These are phyloP conservation scores for Formica selysi DNA, from an alignment of 1,140 invertebrate species.

Conservation along the genomic window DNA sequence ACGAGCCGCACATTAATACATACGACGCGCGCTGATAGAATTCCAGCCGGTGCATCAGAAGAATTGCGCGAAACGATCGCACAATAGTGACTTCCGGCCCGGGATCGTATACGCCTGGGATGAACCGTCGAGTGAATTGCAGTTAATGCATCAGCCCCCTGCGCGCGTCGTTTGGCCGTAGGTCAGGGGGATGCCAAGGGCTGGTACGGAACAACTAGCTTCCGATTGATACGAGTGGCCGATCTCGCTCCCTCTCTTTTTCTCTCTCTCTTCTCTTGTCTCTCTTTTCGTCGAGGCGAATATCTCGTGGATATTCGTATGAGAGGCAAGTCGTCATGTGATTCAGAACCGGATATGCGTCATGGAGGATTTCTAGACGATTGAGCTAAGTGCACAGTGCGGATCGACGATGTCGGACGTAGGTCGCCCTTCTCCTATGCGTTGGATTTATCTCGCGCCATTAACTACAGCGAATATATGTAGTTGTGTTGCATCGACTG, in stretches of 20 bases:
- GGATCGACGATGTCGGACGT: slow-evolving; percentile 62
- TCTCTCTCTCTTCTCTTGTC: slow-evolving; percentile 35
- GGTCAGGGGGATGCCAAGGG: slow-evolving; percentile 59
- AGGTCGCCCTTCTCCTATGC: slow-evolving; percentile 66
- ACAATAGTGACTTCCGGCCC: slow-evolving; percentile 76
- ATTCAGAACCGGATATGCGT: slow-evolving; percentile 81
- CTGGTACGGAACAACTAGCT: slow-evolving; percentile 76
- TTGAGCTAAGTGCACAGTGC: slow-evolving; percentile 78
- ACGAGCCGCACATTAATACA: slow-evolving; percentile 56
- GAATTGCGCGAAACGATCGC: slow-evolving; percentile 72
- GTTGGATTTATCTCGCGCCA: slow-evolving; percentile 69
- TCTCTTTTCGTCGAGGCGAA: slow-evolving; percentile 59
- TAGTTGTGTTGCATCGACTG: slow-evolving; percentile 36
- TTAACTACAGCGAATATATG: slow-evolving; percentile 57
- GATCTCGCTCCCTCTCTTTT: slow-evolving; percentile 48
- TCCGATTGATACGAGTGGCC: slow-evolving; percentile 81
- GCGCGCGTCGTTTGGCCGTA: slow-evolving; percentile 31
- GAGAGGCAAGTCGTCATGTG: slow-evolving; percentile 73
- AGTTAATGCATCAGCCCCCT: slow-evolving; percentile 77
- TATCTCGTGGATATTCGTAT: slow-evolving; percentile 71
- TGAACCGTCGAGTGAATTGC: slow-evolving; percentile 75
- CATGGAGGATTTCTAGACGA: slow-evolving; percentile 83
- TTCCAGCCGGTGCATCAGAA: slow-evolving; percentile 64
- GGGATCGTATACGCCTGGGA: slow-evolving; percentile 58
- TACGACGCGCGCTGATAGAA: slow-evolving; percentile 49